Conservation (phyloP, 2,888 invertebrate genomes). For the Allolobophora icterica region DNA sequence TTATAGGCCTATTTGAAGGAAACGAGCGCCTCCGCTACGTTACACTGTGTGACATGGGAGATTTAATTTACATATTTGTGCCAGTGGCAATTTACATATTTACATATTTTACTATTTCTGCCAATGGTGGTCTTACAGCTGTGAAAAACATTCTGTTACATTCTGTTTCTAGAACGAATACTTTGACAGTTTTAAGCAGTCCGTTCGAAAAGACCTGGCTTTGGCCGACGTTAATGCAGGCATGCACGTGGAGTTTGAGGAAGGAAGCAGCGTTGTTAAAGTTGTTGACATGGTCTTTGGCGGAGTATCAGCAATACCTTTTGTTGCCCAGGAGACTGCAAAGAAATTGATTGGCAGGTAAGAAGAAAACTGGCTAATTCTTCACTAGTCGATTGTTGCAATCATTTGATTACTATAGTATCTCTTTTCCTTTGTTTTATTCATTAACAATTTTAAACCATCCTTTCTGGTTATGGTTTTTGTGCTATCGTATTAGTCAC, state of each 20-base stretch:
- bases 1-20: no score
- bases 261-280: neutral
- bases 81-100: no score
- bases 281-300: conserved; percentile 12
- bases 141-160: neutral
- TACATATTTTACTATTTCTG: no score
- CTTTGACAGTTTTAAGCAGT: neutral
- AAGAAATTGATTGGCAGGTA: conserved; percentile 5
- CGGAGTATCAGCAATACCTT: neutral
- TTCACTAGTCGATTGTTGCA: neutral
- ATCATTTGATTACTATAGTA: neutral
- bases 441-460: neutral
- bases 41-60: no score
- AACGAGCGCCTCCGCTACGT: no score
- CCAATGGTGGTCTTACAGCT: no score
- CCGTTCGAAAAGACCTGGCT: neutral
- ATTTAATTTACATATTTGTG: no score
- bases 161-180: conserved; percentile 23
- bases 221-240: conserved; percentile 22
- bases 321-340: neutral
- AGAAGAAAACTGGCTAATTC: neutral
- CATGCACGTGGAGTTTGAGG: neutral
- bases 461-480: neutral
- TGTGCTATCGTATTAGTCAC: neutral
- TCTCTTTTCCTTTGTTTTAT: neutral